A percentile compares a stretch with the other conserved stretches of the same genome.
Evolutionary conservation across 2,888 invertebrate species (phyloP).

Genomic region (Drosophila dives): DNA sequence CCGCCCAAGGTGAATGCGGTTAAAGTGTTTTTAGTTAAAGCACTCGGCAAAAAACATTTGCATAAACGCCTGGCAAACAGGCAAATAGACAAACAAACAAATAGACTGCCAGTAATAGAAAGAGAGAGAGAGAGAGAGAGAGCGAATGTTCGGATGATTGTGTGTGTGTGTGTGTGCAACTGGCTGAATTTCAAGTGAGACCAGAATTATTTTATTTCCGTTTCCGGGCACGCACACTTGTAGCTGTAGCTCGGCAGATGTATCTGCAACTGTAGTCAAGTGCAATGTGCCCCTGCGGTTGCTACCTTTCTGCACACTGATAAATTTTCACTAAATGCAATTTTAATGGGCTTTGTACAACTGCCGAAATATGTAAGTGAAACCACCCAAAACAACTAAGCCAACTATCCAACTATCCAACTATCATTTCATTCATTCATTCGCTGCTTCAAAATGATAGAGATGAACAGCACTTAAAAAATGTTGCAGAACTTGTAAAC

Average conservation of each 20-base stretch:
- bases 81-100: constrained; percentile 31
- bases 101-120: constrained; percentile 11
- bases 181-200: constrained; percentile 45
- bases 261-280: constrained; percentile 40
- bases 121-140: background rate
- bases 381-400: constrained; percentile 6
- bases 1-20: constrained; percentile 78
- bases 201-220: constrained; percentile 80
- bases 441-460: constrained; percentile 28
- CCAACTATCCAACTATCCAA: background rate
- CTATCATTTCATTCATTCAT: background rate
- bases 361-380: constrained; percentile 44
- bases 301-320: constrained; percentile 65
- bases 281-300: constrained; percentile 73
- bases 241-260: constrained; percentile 33
- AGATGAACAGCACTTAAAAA: constrained; percentile 38
- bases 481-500: background rate
- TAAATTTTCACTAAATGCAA: constrained; percentile 79
- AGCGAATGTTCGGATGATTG: background rate
- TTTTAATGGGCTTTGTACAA: constrained; percentile 71
- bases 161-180: constrained; percentile 36
- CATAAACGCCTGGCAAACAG: constrained; percentile 66
- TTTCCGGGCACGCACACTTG: constrained; percentile 69
- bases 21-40: constrained; percentile 81
- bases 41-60: constrained; percentile 72